Evolutionary conservation across 2,888 invertebrate genomes (phyloP).

Genomic region (Eupithecia centaureata): DNA sequence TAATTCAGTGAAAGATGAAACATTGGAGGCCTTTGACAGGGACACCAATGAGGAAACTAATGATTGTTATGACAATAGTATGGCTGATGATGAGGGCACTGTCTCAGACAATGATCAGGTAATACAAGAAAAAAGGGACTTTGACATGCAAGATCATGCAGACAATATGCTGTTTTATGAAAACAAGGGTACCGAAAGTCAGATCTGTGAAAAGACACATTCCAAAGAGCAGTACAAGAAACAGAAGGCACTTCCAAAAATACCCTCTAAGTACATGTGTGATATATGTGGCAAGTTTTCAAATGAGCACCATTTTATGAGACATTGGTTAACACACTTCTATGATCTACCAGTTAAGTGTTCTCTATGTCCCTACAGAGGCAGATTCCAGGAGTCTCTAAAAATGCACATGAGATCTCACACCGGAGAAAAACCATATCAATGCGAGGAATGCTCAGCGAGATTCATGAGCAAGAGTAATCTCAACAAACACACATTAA

Average conservation of each 20-base stretch:
- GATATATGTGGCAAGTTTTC: conserved; percentile 75
- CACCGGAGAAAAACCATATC: conserved; percentile 75
- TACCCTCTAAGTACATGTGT: conserved; percentile 59
- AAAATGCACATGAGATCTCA: conserved; percentile 77
- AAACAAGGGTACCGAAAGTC: conserved; percentile 57
- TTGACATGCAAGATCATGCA: conserved; percentile 60
- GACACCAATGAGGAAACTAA: conserved; percentile 7
- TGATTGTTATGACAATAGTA: not conserved
- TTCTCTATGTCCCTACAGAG: conserved; percentile 70
- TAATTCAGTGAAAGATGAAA: conserved; percentile 35
- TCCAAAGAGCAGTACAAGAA: conserved; percentile 54
- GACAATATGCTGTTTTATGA: conserved; percentile 69
- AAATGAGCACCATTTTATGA: conserved; percentile 60
- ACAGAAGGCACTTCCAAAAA: conserved; percentile 58
- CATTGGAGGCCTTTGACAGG: conserved; percentile 29
- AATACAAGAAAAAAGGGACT: conserved; percentile 34
- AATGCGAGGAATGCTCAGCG: conserved; percentile 68
- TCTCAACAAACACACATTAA: conserved; percentile 68
- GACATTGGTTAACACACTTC: conserved; percentile 66
- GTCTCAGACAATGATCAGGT: not conserved
- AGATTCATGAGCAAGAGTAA: conserved; percentile 74
- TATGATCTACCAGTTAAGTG: conserved; percentile 70
- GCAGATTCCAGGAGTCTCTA: conserved; percentile 68
- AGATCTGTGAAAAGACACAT: conserved; percentile 70
- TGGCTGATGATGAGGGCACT: not conserved